Evolutionary conservation across 1,140 invertebrate species (phyloP), one percentile per base, ranked within the genome.

Genomic region (Diorhabda elongata): DNA sequence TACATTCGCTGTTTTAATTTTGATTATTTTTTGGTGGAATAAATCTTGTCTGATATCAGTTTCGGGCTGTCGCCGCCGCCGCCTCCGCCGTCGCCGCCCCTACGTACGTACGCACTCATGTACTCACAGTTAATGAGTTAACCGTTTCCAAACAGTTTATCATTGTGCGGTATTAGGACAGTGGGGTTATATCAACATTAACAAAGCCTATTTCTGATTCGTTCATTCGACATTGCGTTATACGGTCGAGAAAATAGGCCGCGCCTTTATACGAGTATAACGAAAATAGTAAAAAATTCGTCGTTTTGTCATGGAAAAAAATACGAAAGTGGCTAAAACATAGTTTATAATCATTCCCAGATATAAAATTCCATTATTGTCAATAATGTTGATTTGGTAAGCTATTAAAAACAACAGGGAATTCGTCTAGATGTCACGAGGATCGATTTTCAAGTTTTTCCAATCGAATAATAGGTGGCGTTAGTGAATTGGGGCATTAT

Each of bases 101-200:
- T 52, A 71, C 47, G 69, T 69, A 65, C 68, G 74, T 71, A 69
- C 75, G 74, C 73, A 73, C 71, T 68, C 68, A 47, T 64, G 66
- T 70, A 74, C 73, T 74, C 68, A 59, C 70, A 69, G 63, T 69
- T 76, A 76, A 76, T 76, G 75, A 76, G 69, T 71, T 76, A 76
- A 76, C 75, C 71, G 73, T 76, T 76, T 76, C 69, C 75, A 73
- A 74, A 76, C 75, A 74, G 75, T 76, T 76, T 76, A 72, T 76
- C 73, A 75, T 74, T 76, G 75, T 76, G 75, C 71, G 69, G 69
- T 76, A 74, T 74, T 74, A 73, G 73, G 26, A 26, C 26, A 26
- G 26, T 73, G 69, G 70, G 71, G 73, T 76, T 76, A 76, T 76
- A 76, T 76, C 73, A 76, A 73, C 75, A 73, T 76, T 76, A 76